Base-by-base conservation (phyloP, 2,888 invertebrate genomes). In the Drosophila mimetica region DNA sequence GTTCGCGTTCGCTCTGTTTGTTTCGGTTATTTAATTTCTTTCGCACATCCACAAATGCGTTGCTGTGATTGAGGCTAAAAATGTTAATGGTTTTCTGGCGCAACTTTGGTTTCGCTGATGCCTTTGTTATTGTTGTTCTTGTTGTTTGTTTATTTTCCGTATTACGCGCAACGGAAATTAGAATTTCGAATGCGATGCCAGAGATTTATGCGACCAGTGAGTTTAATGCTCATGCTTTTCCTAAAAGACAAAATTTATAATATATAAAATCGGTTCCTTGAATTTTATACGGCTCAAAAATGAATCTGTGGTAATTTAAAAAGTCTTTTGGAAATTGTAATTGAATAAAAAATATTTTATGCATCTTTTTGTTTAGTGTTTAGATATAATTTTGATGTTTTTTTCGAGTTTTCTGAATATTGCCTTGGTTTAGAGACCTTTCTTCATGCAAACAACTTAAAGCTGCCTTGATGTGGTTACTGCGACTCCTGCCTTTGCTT, bases 81-180 rank as follows among this genome's bases (percentile, higher is more conserved):
- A 44, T 52, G 52, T 70, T 50, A 70, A 69, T 70, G 70, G 51
- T 50, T 69, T 67, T 67, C 16, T 37, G 47, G 20, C 63, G 55
- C 37, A 41, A 48, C 36, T 37, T 65, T 55, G 47, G 58, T 70
- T 36, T 63, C 9, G 28, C 11, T 41, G 28, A 4, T 48, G 36
- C 51, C 61, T 18, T 61, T 74, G 8, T 48, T 34, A 32, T 54
- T 54, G 13, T 39, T 39, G 37, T 37, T 51, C 47, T 47, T 63
- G 34, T 55, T 61, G 39, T 76, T 77, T 74, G 53, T 76, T 76
- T 72, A 58, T 71, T 67, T 71, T 55, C 34, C 37, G 71, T 54
- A 65, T 82, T 74, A 73, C 70, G 71, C 71, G 63, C 66, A 70
- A 69, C 50, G 53, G 63, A 76, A 78, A 86, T 86, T 73, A 75